Evolutionary conservation across 2,797 vertebrate genomes (phyloP).

Genomic region (Cryptoprocta ferox): DNA sequence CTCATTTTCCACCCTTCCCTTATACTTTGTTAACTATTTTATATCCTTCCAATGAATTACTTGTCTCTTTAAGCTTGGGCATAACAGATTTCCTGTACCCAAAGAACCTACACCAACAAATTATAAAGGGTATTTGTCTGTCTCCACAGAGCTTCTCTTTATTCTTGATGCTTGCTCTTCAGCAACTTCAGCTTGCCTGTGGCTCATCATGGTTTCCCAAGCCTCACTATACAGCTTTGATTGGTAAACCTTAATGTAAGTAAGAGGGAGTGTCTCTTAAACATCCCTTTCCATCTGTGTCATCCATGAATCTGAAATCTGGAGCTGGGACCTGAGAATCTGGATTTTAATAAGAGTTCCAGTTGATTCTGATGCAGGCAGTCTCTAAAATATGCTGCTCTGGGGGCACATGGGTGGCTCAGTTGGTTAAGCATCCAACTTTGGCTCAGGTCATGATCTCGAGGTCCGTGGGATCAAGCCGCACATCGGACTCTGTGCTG

Average conservation of each 20-base stretch:
- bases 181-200: neutral
- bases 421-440: too few species aligned
- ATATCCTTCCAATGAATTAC: neutral
- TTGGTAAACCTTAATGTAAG: neutral
- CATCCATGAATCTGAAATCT: neutral
- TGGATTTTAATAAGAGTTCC: neutral
- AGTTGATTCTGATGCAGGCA: neutral
- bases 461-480: too few species aligned
- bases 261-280: neutral
- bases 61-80: neutral
- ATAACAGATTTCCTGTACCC: neutral
- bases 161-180: neutral
- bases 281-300: neutral
- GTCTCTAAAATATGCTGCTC: neutral
- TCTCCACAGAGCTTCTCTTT: neutral
- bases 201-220: neutral
- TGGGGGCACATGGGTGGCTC: too few species aligned
- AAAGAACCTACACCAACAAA: neutral
- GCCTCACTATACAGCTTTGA: accelerated
- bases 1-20: neutral
- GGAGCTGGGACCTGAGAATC: neutral
- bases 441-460: too few species aligned
- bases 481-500: too few species aligned
- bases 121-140: neutral
- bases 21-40: neutral